Evolutionary conservation across 1,140 invertebrate species (phyloP).

Genomic region (Drosophila burlai): DNA sequence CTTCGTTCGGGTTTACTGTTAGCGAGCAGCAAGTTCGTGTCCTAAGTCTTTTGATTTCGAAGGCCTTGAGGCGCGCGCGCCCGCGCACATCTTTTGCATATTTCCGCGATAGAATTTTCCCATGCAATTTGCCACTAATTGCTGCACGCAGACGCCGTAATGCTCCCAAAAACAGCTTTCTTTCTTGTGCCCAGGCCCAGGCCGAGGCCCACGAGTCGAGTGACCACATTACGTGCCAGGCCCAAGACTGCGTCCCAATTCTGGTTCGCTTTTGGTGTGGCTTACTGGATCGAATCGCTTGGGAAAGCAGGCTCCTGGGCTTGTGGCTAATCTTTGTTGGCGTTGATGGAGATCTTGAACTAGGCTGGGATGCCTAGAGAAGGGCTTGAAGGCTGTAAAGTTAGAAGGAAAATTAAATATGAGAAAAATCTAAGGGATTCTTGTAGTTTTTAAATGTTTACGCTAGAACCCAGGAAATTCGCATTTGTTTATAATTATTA

Average conservation of each 20-base stretch:
- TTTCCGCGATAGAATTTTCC: constrained; percentile 75
- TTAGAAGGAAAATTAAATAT: too few species aligned
- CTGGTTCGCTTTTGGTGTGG: constrained; percentile 14
- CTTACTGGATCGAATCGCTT: constrained; percentile 23
- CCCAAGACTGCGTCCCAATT: constrained; percentile 26
- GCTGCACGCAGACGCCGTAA: constrained; percentile 65
- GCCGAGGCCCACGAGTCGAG: constrained; percentile 42
- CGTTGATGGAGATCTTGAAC: neutral
- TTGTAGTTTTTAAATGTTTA: neutral
- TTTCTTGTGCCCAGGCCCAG: constrained; percentile 51
- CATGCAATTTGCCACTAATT: constrained; percentile 81
- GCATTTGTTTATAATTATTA: neutral
- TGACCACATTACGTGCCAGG: constrained; percentile 56
- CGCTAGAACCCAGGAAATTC: neutral
- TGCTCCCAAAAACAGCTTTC: constrained; percentile 57
- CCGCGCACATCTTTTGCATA: constrained; percentile 66
- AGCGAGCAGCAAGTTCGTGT: constrained; percentile 64
- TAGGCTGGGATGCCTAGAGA: neutral
- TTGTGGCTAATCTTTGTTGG: constrained; percentile 14
- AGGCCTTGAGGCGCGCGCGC: constrained; percentile 51
- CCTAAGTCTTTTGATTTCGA: constrained; percentile 67
- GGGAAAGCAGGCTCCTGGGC: constrained; percentile 35
- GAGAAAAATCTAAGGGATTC: neutral
- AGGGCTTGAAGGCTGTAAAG: neutral
- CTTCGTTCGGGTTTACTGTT: constrained; percentile 57